These are phyloP conservation scores for Phalacrocorax carbo DNA, from an alignment of 2,113 vertebrate species.

Conservation along the genomic window DNA sequence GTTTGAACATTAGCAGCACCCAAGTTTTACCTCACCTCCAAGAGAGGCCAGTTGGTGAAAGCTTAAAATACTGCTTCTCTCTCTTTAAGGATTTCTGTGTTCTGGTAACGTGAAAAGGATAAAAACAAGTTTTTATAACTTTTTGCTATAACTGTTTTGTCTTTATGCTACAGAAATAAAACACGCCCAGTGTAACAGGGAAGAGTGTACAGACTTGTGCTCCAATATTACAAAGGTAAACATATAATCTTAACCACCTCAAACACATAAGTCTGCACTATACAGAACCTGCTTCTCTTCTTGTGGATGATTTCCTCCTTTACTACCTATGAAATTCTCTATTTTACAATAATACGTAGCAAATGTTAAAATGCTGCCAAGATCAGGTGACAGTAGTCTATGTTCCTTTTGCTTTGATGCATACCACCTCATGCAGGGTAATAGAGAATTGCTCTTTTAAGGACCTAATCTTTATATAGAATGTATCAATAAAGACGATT, in stretches of 20 bases:
- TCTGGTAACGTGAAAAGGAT: background rate
- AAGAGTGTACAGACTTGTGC: background rate
- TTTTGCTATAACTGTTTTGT: background rate
- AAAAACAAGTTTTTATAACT: background rate
- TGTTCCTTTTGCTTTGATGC: background rate
- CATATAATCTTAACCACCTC: background rate
- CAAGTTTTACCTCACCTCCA: background rate
- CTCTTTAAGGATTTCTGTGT: background rate
- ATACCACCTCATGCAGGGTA: background rate
- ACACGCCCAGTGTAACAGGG: background rate
- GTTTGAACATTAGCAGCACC: background rate
- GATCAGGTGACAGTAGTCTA: background rate
- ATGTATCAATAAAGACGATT: background rate
- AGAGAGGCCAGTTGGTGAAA: background rate
- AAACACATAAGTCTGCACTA: fast-evolving
- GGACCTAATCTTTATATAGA: background rate
- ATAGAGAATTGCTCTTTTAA: background rate
- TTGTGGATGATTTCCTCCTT: background rate
- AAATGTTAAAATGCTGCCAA: background rate
- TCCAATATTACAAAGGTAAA: background rate
- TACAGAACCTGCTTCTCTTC: background rate
- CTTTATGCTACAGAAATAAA: background rate
- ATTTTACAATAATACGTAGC: background rate
- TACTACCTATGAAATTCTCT: background rate
- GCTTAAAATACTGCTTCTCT: background rate